Conservation (phyloP, 2,113 vertebrate species). For the Ochotona princeps region DNA sequence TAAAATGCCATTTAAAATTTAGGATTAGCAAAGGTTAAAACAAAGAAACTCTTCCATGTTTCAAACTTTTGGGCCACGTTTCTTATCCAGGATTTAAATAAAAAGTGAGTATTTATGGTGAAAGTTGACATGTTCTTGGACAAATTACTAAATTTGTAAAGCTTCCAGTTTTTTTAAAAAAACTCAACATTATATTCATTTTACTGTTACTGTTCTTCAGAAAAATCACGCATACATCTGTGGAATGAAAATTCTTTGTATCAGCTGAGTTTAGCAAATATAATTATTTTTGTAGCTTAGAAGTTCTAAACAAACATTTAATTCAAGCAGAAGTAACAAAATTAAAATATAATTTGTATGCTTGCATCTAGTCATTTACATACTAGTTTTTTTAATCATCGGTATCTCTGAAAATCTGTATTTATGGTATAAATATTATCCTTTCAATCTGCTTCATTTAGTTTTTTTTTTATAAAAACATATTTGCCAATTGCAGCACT, state of each 20-base stretch:
- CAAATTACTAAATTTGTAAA: neutral
- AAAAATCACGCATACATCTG: neutral
- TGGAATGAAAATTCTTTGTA: neutral
- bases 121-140: neutral
- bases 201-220: neutral
- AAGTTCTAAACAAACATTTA: neutral
- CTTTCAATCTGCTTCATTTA: neutral
- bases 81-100: conserved; percentile 4
- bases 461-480: neutral
- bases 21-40: neutral
- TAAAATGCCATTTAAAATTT: neutral
- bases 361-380: neutral
- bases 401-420: neutral
- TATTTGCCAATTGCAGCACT: neutral
- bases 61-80: neutral
- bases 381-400: neutral
- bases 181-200: neutral
- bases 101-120: neutral
- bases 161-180: neutral
- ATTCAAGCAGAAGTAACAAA: neutral
- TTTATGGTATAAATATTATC: neutral
- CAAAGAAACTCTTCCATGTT: neutral
- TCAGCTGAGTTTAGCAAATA: neutral
- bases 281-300: neutral
- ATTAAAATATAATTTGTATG: neutral